Conservation (phyloP, 1,140 invertebrate genomes). For the Papilio dardanus region DNA sequence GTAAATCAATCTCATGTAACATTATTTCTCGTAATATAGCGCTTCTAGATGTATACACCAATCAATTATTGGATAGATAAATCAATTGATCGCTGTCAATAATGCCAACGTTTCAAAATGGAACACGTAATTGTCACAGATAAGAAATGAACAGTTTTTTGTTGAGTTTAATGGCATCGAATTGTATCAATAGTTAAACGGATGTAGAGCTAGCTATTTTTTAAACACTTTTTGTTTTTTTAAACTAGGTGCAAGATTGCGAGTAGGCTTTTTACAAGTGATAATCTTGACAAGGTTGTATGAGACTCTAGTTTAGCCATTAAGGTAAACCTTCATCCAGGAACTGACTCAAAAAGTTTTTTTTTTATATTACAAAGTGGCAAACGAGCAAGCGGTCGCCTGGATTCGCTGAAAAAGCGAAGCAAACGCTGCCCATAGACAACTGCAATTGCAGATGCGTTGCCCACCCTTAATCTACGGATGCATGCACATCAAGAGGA, state of each 20-base stretch:
- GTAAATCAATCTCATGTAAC: constrained; percentile 29
- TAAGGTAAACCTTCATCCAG: too few relatives aligned
- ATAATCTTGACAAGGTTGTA: not conserved
- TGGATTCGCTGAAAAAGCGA: too few relatives aligned
- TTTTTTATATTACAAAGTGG: too few relatives aligned
- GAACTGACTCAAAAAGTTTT: too few relatives aligned
- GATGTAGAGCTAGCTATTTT: not conserved
- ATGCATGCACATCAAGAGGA: too few relatives aligned
- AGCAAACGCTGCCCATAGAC: too few relatives aligned
- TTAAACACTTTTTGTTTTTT: not conserved
- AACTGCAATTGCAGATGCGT: too few relatives aligned
- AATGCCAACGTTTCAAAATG: constrained; percentile 38
- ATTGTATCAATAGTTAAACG: constrained; percentile 4
- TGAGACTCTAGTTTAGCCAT: not conserved
- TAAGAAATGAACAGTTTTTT: constrained; percentile 21
- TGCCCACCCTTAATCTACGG: too few relatives aligned
- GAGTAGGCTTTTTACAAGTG: not conserved
- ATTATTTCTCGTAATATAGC: constrained; percentile 21
- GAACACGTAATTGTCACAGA: constrained; percentile 36
- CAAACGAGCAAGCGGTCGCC: too few relatives aligned
- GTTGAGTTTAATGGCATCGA: not conserved
- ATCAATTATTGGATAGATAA: constrained; percentile 38
- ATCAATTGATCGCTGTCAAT: constrained; percentile 38
- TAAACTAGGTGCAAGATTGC: not conserved
- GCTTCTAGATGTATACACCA: constrained; percentile 34